Evolutionary conservation across 2,113 vertebrate species (phyloP).

Genomic region (Murina feae): DNA sequence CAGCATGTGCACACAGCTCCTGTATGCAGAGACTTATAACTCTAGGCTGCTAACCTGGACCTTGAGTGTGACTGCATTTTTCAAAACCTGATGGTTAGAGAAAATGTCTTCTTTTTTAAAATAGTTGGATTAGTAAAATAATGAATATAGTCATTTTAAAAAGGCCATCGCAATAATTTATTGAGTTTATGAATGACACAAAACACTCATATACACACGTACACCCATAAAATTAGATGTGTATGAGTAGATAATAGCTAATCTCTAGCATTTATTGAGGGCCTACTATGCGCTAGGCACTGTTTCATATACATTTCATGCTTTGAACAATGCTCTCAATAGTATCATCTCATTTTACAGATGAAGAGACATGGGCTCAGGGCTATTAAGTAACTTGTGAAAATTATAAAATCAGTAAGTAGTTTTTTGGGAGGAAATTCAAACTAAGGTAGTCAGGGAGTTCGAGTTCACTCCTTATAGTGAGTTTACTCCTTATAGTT

Average conservation of each 20-base stretch:
- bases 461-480: background rate
- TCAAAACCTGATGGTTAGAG: slow-evolving; percentile 43
- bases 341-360: background rate
- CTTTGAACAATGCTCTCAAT: background rate
- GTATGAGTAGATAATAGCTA: background rate
- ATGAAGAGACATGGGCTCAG: background rate
- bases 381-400: background rate
- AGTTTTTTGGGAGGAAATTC: background rate
- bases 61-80: background rate
- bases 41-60: slow-evolving; percentile 41
- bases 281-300: background rate
- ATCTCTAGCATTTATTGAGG: background rate
- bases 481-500: background rate
- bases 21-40: background rate
- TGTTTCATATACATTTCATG: background rate
- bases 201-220: background rate
- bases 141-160: background rate
- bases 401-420: background rate
- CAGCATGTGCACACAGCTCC: background rate
- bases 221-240: background rate
- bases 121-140: background rate
- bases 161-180: background rate
- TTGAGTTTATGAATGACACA: background rate
- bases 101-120: background rate
- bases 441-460: background rate